Evolutionary conservation across 1,140 invertebrate genomes (phyloP), one percentile per base, ranked within the genome.

Genomic region (Archivesica marissinica): DNA sequence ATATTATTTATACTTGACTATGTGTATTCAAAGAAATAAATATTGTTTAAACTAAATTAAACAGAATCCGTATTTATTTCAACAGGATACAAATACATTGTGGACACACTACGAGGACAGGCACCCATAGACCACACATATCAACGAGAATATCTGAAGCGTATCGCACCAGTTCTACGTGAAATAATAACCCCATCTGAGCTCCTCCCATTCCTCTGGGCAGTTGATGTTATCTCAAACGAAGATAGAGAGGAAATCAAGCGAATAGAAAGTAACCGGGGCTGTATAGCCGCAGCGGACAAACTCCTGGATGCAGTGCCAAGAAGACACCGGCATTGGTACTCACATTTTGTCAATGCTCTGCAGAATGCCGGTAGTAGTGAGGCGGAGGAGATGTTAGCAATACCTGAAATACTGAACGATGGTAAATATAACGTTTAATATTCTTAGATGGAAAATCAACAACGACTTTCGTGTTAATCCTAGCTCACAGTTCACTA

Each of bases 241-340:
- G 68, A 72, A 72, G 68, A 72, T 25, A 72, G n/a, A 50, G 68
- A 72, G 50, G 68, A 72, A 30, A 72, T 72, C 2, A 4, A 3
- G 17, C 68, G 33, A 50, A n/a, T 33, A 23, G 11, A 72, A 25
- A 13, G 41, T 2, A 72, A 30, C 13, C 20, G 25, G n/a, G 68
- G 68, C 1, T n/a, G 25, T 30, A 41, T 72, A 13, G 39, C 68
- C 3, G 68, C 68, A 3, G 20, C 68, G 50, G 68, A 72, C 33
- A 28, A 47, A 50, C 44, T 72, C 28, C 41, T 72, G 13, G 68
- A 72, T 33, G 0, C 28, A 13, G 68, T 72, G 15, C 68, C 68
- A 6, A 47, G 68, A 50, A 30, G 41, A 50, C 41, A 72, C 68
- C 30, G 33, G 25, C 33, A 20, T 44, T 72, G 68, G 68, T 72